Percentiles rank a stretch among this genome's conserved stretches.
phyloP scores from a whole-genome alignment of 2,113 vertebrate genomes.

The Acrocephalus kingi region DNA sequence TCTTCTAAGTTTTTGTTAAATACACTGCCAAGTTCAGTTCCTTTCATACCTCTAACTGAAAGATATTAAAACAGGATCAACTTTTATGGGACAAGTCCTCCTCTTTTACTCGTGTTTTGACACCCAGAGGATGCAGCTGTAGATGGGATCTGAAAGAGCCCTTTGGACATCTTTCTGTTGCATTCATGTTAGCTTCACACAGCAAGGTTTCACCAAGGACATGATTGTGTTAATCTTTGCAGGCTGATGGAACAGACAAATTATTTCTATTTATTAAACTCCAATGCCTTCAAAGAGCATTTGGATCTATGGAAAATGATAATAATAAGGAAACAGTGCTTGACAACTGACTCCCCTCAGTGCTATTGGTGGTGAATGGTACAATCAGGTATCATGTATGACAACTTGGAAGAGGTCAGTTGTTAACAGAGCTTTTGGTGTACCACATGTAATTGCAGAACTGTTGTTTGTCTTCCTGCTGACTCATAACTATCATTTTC shows the following conservation, averaged over 20 bases:
- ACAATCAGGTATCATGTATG: conserved; percentile 8
- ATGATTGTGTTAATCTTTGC: neutral
- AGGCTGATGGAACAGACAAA: neutral
- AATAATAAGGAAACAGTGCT: conserved; percentile 37
- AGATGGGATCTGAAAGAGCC: neutral
- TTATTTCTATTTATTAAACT: conserved; percentile 45
- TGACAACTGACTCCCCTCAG: conserved; percentile 4
- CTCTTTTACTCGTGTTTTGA: neutral
- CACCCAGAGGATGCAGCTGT: neutral
- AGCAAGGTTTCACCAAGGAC: conserved; percentile 27
- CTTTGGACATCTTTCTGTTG: neutral
- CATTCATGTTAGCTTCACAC: neutral
- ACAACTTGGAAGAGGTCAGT: conserved; percentile 40
- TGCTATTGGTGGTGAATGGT: neutral
- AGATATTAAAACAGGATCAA: neutral
- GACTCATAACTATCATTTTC: conserved; percentile 55
- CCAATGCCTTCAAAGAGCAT: conserved; percentile 5
- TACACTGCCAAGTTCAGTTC: neutral
- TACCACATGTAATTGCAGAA: conserved; percentile 6
- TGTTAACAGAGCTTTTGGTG: conserved; percentile 34
- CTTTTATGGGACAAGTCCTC: neutral
- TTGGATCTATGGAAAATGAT: conserved; percentile 13
- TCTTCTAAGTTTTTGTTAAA: neutral
- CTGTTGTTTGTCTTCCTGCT: conserved; percentile 30
- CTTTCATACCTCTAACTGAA: neutral